Percentiles rank a stretch among this genome's conserved stretches.
phyloP scores from a whole-genome alignment of 2,113 vertebrate species.

The Hemibagrus wyckioides region DNA sequence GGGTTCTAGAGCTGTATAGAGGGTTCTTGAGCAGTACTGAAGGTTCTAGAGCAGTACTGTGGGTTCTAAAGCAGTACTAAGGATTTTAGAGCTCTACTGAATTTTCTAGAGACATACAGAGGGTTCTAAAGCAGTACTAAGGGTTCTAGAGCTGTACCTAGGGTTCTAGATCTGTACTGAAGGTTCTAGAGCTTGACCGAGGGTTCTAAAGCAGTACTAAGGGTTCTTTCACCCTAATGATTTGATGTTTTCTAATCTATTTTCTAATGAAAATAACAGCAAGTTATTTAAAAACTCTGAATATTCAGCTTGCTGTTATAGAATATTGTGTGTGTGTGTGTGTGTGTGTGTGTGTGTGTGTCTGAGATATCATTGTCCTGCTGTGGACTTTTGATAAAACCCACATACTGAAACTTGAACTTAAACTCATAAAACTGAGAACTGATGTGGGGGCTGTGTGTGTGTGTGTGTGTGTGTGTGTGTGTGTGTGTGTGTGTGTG shows the following conservation, averaged over 20 bases:
- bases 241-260: background rate
- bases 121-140: background rate
- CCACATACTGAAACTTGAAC: constrained; percentile 17
- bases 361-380: constrained; percentile 9
- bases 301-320: too few relatives aligned
- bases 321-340: background rate
- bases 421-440: constrained; percentile 10
- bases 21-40: background rate
- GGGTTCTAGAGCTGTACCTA: background rate
- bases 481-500: constrained; percentile 42
- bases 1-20: too few relatives aligned
- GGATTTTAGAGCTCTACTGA: background rate
- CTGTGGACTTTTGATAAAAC: background rate
- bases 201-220: background rate
- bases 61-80: background rate
- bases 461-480: constrained; percentile 20
- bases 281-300: too few relatives aligned
- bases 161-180: background rate
- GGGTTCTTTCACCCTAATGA: background rate
- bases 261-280: background rate
- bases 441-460: background rate
- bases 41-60: background rate
- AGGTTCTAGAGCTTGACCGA: too few relatives aligned
- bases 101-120: too few relatives aligned
- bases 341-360: constrained; percentile 21